A percentile compares a stretch with the other conserved stretches of the same genome.
These are phyloP conservation scores for Phallusia fumigata DNA, from an alignment of 23 tunicate genomes.

Conservation along the genomic window DNA sequence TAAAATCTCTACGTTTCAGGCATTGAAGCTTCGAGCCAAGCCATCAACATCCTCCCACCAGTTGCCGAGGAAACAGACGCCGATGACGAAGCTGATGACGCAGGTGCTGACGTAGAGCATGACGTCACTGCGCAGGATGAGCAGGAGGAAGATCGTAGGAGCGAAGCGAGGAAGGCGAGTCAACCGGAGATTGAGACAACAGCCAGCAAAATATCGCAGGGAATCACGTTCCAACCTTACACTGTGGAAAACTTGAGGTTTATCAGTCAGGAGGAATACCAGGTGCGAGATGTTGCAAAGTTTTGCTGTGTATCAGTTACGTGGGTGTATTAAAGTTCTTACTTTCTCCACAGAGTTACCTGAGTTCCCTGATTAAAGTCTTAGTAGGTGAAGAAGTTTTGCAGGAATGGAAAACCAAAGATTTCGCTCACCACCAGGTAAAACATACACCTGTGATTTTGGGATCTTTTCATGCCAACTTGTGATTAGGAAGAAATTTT, in stretches of 20 bases:
- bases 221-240: constrained; percentile 41
- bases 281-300: constrained; percentile 16
- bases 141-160: not conserved
- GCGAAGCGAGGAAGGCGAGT: not conserved
- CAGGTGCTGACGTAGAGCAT: constrained; percentile 55
- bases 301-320: too few species aligned
- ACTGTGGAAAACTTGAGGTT: constrained; percentile 62
- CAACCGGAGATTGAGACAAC: constrained; percentile 45
- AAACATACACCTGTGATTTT: too few species aligned
- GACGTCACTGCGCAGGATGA: constrained; percentile 30
- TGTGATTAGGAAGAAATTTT: too few species aligned
- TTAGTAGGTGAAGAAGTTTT: constrained; percentile 58
- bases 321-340: not conserved
- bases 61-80: constrained; percentile 82
- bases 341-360: constrained; percentile 32
- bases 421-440: constrained; percentile 86
- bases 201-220: constrained; percentile 37
- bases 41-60: constrained; percentile 33
- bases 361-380: constrained; percentile 50
- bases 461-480: too few species aligned
- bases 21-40: not conserved
- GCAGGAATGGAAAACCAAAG: constrained; percentile 90
- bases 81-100: constrained; percentile 75
- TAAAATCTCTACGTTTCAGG: not conserved
- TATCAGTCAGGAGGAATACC: constrained; percentile 68